These are phyloP conservation scores for Bos indicus DNA, from an alignment of 2,113 vertebrate genomes.

Conservation along the genomic window DNA sequence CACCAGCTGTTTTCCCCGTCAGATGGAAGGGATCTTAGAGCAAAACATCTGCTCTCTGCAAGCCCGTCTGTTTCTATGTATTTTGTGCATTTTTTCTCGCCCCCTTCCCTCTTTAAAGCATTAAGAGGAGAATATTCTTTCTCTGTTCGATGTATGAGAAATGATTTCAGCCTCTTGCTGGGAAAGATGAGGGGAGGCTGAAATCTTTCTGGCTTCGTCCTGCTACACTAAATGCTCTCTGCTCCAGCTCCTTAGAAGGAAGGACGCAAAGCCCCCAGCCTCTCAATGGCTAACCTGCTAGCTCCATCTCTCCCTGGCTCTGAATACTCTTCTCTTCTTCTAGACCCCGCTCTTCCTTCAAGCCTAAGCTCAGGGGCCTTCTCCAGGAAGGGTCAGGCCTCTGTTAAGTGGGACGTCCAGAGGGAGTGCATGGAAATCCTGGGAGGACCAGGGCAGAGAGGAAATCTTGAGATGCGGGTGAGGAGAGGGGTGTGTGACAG, in stretches of 20 bases:
- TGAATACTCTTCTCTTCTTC: not conserved
- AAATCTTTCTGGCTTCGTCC: not conserved
- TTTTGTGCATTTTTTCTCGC: not conserved
- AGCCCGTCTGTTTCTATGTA: not conserved
- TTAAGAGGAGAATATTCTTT: not conserved
- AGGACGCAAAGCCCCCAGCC: not conserved
- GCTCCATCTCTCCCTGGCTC: not conserved
- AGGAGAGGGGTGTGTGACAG: no score
- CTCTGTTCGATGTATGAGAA: not conserved
- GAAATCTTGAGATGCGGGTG: not conserved
- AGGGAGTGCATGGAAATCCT: not conserved
- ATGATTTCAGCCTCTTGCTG: not conserved
- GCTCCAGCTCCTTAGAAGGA: not conserved
- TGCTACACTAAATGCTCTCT: not conserved
- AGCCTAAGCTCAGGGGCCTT: not conserved
- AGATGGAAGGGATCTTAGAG: not conserved
- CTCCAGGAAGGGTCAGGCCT: not conserved
- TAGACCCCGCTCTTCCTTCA: not conserved
- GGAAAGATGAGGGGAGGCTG: not conserved
- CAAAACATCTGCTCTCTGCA: not conserved
- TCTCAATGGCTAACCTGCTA: accelerated
- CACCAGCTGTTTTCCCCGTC: not conserved
- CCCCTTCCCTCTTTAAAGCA: not conserved
- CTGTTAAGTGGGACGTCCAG: not conserved
- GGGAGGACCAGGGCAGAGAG: not conserved